Evolutionary conservation across 2,888 invertebrate species (phyloP).

Genomic region (Acronicta leporina): DNA sequence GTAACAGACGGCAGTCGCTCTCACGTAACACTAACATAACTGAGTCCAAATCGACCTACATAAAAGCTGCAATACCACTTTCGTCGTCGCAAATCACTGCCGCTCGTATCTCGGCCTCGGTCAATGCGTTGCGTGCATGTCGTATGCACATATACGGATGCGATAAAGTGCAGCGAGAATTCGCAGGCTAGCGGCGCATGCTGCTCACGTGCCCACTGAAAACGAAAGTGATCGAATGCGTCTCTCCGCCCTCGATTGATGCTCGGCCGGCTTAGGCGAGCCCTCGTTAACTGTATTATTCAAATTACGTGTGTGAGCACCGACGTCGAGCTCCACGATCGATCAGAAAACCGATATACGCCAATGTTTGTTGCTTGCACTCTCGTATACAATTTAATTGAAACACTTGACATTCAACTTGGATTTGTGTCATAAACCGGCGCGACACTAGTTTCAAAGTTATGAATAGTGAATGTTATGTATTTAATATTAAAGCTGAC

Average conservation of each 20-base stretch:
- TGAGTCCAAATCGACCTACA: conserved; percentile 84
- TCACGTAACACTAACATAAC: conserved; percentile 84
- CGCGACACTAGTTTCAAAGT: conserved; percentile 20
- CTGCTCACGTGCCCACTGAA: conserved; percentile 84
- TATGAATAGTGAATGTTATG: conserved; percentile 22
- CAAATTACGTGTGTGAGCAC: conserved; percentile 77
- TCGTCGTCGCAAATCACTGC: conserved; percentile 88
- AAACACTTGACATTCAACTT: conserved; percentile 62
- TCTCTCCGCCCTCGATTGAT: conserved; percentile 85
- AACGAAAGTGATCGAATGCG: conserved; percentile 87
- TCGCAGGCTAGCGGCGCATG: conserved; percentile 83
- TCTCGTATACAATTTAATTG: conserved; percentile 68
- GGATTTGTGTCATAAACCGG: conserved; percentile 58
- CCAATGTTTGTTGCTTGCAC: conserved; percentile 69
- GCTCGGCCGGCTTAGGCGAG: conserved; percentile 78
- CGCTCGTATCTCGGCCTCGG: conserved; percentile 87
- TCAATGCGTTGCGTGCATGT: conserved; percentile 87
- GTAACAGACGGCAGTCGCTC: conserved; percentile 57
- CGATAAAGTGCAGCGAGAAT: conserved; percentile 86
- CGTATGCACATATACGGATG: conserved; percentile 87
- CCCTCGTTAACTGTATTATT: conserved; percentile 85
- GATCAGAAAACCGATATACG: conserved; percentile 69
- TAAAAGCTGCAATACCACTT: conserved; percentile 89
- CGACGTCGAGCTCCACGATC: conserved; percentile 62
- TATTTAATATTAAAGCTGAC: conserved; percentile 5